Conservation (phyloP, 2,797 vertebrate species). For the Brachymystax lenok region DNA sequence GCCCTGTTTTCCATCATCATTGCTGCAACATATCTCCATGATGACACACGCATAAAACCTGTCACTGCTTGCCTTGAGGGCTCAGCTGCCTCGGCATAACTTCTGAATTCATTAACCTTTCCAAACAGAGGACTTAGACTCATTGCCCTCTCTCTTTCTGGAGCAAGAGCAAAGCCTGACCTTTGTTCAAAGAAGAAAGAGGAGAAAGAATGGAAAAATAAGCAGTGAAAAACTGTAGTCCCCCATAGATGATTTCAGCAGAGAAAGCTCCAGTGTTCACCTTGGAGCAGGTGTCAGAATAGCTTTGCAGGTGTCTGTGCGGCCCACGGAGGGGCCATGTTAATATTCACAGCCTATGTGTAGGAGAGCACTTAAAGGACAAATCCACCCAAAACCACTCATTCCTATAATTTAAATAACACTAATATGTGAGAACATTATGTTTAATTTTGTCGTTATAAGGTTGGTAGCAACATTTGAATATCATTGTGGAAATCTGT, state of each 20-base stretch:
- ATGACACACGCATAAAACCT: conserved; percentile 9
- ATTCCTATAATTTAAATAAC: too few species aligned
- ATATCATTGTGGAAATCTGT: too few species aligned
- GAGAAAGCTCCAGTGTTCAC: conserved; percentile 6
- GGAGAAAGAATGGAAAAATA: conserved; percentile 23
- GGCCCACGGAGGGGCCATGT: conserved; percentile 22
- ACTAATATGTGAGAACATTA: too few species aligned
- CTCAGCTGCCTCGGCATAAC: conserved; percentile 43
- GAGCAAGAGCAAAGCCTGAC: conserved; percentile 56
- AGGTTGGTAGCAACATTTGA: too few species aligned
- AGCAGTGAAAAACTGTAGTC: conserved; percentile 26
- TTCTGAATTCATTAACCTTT: conserved; percentile 71
- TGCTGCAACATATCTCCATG: background rate
- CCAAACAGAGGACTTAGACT: conserved; percentile 48
- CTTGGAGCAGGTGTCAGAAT: conserved; percentile 40
- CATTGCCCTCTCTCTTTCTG: conserved; percentile 40
- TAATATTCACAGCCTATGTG: conserved; percentile 48
- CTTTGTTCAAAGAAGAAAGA: conserved; percentile 53
- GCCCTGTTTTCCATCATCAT: background rate
- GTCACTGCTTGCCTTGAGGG: conserved; percentile 32
- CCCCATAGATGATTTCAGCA: conserved; percentile 40
- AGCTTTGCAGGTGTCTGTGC: conserved; percentile 5
- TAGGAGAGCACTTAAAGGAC: conserved; percentile 16
- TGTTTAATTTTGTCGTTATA: too few species aligned
- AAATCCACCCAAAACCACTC: too few species aligned